These are phyloP conservation scores for Chrysodeixis includens DNA, from an alignment of 2,888 invertebrate species.

Conservation along the genomic window DNA sequence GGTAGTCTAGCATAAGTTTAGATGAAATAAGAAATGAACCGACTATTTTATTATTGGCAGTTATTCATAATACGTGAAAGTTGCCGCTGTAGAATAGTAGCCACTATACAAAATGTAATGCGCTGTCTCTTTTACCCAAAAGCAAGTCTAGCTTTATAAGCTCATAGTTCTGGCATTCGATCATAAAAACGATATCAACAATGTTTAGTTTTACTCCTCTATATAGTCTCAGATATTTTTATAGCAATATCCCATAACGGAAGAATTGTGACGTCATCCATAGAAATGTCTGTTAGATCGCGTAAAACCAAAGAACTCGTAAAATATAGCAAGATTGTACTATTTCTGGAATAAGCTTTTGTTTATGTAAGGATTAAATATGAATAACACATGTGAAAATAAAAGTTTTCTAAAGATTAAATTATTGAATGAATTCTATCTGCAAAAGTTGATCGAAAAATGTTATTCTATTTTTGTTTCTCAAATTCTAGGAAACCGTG, in stretches of 20 bases:
- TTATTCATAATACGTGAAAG: no score
- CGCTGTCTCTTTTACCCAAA: no score
- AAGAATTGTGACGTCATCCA: conserved; percentile 4
- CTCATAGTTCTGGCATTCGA: no score
- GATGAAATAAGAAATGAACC: no score
- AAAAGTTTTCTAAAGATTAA: no score
- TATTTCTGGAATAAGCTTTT: background rate
- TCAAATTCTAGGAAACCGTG: no score
- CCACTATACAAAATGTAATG: no score
- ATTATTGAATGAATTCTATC: background rate
- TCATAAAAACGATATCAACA: background rate
- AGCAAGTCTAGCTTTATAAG: no score
- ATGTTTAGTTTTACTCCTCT: background rate
- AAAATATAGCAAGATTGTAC: conserved; percentile 5
- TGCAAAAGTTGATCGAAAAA: background rate
- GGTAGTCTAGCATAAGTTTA: no score
- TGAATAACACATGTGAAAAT: background rate
- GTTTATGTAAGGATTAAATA: background rate
- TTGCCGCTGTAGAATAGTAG: no score
- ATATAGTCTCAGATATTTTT: background rate
- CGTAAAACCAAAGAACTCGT: background rate
- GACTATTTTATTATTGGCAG: no score
- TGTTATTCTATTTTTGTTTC: no score
- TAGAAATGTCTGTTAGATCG: background rate
- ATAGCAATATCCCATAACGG: background rate